A percentile compares a stretch with the other conserved stretches of the same genome.
Evolutionary conservation across 2,888 invertebrate species (phyloP).

Genomic region (Mythimna loreyi): DNA sequence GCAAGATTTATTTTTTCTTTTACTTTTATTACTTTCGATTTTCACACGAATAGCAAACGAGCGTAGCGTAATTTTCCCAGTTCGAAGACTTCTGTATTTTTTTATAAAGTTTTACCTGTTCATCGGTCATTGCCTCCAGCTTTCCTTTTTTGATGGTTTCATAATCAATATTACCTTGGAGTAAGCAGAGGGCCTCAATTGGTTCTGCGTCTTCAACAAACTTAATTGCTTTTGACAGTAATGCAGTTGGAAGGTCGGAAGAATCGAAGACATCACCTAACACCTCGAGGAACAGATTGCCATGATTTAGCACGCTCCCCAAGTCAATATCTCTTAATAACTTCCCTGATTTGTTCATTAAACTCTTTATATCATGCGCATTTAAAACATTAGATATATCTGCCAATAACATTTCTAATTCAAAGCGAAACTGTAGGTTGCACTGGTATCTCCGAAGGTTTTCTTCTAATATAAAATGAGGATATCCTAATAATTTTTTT

Average conservation of each 20-base stretch:
- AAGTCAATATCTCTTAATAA: constrained; percentile 20
- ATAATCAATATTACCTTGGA: constrained; percentile 7
- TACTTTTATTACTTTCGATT: too few species aligned
- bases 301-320: constrained; percentile 37
- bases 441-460: constrained; percentile 6
- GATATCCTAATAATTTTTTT: constrained; percentile 4
- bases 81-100: background rate
- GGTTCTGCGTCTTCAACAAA: constrained; percentile 23
- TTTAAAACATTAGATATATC: constrained; percentile 37
- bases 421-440: constrained; percentile 26
- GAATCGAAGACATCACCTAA: constrained; percentile 23
- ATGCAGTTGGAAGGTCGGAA: constrained; percentile 14
- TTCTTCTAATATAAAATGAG: background rate
- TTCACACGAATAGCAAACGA: background rate
- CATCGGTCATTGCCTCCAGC: constrained; percentile 11
- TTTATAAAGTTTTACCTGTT: background rate
- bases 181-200: constrained; percentile 26
- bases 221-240: constrained; percentile 28
- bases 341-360: constrained; percentile 21
- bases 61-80: background rate
- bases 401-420: constrained; percentile 35
- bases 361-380: background rate
- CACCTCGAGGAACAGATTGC: constrained; percentile 38
- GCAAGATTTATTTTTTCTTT: too few species aligned
- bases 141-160: constrained; percentile 1